phyloP scores from a whole-genome alignment of 1,140 invertebrate species.

The Bombus soroeensis region DNA sequence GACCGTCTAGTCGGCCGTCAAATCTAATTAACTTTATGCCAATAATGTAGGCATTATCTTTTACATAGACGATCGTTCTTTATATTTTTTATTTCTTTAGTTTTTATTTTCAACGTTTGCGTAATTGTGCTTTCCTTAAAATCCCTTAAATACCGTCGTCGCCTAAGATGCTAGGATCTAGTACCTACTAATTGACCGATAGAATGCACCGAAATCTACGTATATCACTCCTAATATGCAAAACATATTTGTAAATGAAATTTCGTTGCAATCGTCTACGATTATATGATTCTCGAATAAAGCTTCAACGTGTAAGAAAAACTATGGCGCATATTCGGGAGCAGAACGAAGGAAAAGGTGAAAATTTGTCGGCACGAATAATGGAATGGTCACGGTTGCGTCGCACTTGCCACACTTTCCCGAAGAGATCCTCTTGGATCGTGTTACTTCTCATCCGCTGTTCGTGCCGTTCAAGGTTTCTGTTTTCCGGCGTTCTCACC shows the following conservation, averaged over 20 bases:
- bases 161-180: too few relatives aligned
- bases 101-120: too few relatives aligned
- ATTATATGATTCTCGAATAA: background rate
- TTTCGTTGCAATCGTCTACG: too few relatives aligned
- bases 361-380: background rate
- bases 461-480: conserved; percentile 18
- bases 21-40: conserved; percentile 65
- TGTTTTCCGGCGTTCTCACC: conserved; percentile 30
- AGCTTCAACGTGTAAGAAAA: background rate
- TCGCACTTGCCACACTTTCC: background rate
- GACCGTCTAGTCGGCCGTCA: conserved; percentile 28
- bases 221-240: too few relatives aligned
- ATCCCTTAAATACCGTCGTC: too few relatives aligned
- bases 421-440: background rate
- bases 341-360: background rate
- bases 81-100: too few relatives aligned
- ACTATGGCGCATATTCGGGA: background rate
- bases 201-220: too few relatives aligned
- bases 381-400: background rate
- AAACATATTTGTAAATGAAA: too few relatives aligned
- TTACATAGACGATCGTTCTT: too few relatives aligned
- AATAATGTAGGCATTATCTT: background rate
- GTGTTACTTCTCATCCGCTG: conserved; percentile 4
- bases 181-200: too few relatives aligned
- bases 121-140: too few relatives aligned